A percentile compares a stretch with the other conserved stretches of the same genome.
Evolutionary conservation across 2,888 invertebrate genomes (phyloP).

Genomic region (Frankliniella fusca): DNA sequence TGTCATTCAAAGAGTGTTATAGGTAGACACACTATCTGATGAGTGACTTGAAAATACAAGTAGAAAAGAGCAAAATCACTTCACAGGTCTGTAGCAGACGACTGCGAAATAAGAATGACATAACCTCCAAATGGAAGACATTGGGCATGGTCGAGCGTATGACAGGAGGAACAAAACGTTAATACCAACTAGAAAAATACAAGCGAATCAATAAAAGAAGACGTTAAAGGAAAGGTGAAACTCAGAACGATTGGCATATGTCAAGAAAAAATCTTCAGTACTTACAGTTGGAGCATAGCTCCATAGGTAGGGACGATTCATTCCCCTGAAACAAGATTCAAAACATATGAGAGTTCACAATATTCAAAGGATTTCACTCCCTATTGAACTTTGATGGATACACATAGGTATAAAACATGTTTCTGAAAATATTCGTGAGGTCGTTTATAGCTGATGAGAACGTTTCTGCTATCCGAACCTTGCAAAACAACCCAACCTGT

Average conservation of each 20-base stretch:
- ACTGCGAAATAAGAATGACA: neutral
- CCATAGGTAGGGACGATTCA: conserved; percentile 93
- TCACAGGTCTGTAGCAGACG: conserved; percentile 24
- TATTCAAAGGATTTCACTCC: too few relatives aligned
- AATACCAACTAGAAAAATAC: conserved; percentile 40
- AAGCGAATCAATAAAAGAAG: conserved; percentile 36
- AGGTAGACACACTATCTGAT: neutral
- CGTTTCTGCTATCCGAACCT: conserved; percentile 22
- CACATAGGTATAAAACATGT: neutral
- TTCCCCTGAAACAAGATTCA: conserved; percentile 71
- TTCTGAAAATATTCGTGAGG: neutral
- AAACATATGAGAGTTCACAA: neutral
- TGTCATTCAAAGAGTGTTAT: too few relatives aligned
- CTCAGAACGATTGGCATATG: conserved; percentile 36
- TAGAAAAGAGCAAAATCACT: neutral
- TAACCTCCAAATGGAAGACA: conserved; percentile 31
- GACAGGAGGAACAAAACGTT: conserved; percentile 41
- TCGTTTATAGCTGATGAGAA: conserved; percentile 10
- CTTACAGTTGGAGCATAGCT: conserved; percentile 95
- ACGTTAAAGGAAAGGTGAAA: conserved; percentile 31
- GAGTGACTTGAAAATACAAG: neutral
- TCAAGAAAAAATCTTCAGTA: conserved; percentile 44
- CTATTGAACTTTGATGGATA: too few relatives aligned
- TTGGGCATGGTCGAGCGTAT: neutral
- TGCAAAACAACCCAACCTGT: neutral